Conservation (phyloP, 2,113 vertebrate species). For the Piaya cayana region DNA sequence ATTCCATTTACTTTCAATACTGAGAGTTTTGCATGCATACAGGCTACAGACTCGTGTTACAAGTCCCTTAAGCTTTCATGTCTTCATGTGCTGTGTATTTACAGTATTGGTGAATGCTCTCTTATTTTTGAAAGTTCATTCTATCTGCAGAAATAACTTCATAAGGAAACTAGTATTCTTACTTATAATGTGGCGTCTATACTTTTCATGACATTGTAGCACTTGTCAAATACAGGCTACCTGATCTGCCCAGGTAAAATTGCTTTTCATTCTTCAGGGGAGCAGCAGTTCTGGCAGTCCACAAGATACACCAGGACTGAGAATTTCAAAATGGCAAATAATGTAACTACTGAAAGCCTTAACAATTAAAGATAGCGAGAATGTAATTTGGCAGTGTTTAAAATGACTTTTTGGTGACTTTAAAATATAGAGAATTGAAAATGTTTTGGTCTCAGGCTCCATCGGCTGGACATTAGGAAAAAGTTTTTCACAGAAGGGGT, state of each 20-base stretch:
- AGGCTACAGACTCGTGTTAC: not conserved
- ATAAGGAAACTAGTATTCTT: not conserved
- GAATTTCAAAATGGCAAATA: not conserved
- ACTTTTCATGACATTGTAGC: not conserved
- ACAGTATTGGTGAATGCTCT: not conserved
- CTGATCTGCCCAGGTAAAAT: not conserved
- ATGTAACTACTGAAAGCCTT: not conserved
- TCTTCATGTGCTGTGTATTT: not conserved
- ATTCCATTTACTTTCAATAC: too few species aligned
- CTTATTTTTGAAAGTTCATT: not conserved
- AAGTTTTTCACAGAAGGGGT: too few species aligned
- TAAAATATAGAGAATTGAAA: not conserved
- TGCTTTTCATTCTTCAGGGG: not conserved
- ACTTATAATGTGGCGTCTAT: not conserved
- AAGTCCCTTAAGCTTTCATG: not conserved
- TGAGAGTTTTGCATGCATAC: not conserved
- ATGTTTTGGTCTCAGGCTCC: too few species aligned
- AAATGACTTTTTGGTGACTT: not conserved
- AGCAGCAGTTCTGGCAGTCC: not conserved
- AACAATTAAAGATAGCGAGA: not conserved
- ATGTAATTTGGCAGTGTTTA: not conserved
- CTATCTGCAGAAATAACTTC: not conserved
- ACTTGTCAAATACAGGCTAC: not conserved
- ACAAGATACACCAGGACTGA: not conserved
- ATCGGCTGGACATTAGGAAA: too few species aligned